These are phyloP conservation scores for Drosophila pegasa DNA, from an alignment of 2,888 invertebrate species.

Conservation along the genomic window DNA sequence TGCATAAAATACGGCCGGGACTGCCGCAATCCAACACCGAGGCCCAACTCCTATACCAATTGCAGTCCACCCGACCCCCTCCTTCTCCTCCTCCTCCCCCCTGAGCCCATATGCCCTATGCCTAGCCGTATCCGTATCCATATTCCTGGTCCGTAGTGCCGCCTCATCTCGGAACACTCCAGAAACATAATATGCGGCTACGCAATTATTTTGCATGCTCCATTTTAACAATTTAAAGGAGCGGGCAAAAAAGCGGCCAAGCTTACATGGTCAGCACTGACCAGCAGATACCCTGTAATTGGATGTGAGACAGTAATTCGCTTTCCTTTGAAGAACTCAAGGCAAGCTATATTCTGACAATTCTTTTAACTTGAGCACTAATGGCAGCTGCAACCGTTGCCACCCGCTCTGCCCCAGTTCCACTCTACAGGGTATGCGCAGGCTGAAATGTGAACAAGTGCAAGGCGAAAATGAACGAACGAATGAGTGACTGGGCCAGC, in stretches of 20 bases:
- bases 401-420: background rate
- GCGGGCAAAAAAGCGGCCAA: conserved; percentile 1
- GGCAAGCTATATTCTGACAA: background rate
- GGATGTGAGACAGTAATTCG: background rate
- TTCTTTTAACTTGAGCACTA: background rate
- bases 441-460: conserved; percentile 51
- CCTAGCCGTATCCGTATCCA: conserved; percentile 7
- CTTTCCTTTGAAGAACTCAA: background rate
- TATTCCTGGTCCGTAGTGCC: background rate
- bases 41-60: background rate
- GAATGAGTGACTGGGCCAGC: conserved; percentile 43
- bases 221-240: conserved; percentile 68
- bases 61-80: background rate
- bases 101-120: background rate
- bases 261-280: background rate
- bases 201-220: conserved; percentile 76
- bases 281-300: conserved; percentile 14
- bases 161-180: conserved; percentile 17
- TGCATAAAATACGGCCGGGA: conserved; percentile 44
- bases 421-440: conserved; percentile 14
- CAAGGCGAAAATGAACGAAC: conserved; percentile 53
- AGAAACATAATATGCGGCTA: conserved; percentile 49
- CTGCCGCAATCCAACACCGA: background rate
- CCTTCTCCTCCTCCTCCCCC: too few species aligned
- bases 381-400: too few species aligned